A percentile compares a stretch with the other conserved stretches of the same genome.
These are phyloP conservation scores for Netelia fuscicornis DNA, from an alignment of 2,888 invertebrate genomes.

Conservation along the genomic window DNA sequence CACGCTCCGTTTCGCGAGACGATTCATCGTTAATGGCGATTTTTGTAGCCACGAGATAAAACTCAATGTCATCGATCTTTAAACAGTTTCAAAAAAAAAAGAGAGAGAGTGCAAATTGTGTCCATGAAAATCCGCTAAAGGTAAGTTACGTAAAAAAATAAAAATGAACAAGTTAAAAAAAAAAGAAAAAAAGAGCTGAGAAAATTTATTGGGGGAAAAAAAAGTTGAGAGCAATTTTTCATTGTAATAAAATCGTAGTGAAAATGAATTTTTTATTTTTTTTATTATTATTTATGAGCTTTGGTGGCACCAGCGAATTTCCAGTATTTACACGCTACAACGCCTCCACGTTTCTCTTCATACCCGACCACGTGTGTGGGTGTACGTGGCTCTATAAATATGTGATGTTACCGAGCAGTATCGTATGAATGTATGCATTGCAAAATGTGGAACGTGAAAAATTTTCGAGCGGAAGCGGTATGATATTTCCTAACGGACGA, in stretches of 20 bases:
- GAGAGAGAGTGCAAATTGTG: background rate
- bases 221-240: background rate
- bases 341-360: slow-evolving; percentile 30
- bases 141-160: background rate
- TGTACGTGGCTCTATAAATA: background rate
- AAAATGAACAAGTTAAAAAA: background rate
- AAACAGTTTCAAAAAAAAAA: background rate
- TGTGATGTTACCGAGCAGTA: background rate
- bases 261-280: slow-evolving; percentile 2
- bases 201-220: background rate
- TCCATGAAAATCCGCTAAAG: slow-evolving; percentile 1
- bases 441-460: background rate
- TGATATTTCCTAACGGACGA: background rate
- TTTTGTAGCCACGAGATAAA: background rate
- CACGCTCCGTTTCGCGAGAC: background rate
- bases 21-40: background rate
- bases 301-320: background rate
- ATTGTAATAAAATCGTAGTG: slow-evolving; percentile 5
- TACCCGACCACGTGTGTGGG: background rate
- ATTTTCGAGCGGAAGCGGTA: background rate
- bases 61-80: slow-evolving; percentile 7
- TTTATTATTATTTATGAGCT: slow-evolving; percentile 33
- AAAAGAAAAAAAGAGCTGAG: background rate
- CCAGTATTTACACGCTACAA: slow-evolving; percentile 36
- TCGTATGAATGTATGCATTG: background rate